A percentile compares a stretch with the other conserved stretches of the same genome.
These are phyloP conservation scores for Myopa tessellatipennis DNA, from an alignment of 2,888 invertebrate genomes.

Conservation along the genomic window DNA sequence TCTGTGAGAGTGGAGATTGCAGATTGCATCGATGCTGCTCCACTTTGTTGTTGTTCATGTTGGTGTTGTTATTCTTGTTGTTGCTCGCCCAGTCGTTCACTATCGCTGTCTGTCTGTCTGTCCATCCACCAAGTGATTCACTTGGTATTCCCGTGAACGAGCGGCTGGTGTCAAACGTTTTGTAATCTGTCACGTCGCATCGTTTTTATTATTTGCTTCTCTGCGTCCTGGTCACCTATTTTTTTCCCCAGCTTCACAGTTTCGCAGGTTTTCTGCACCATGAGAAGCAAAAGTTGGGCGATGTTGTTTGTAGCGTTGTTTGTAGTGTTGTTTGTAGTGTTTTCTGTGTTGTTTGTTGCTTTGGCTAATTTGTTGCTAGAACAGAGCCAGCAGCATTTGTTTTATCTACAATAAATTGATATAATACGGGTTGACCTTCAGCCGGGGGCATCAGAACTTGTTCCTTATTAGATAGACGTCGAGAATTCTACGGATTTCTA, in stretches of 20 bases:
- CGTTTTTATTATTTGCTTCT: slow-evolving; percentile 53
- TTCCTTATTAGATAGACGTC: not conserved
- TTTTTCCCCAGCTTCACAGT: slow-evolving; percentile 6
- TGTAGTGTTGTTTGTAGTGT: too few relatives aligned
- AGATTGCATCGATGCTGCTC: not conserved
- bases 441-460: slow-evolving; percentile 51
- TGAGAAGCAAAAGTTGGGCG: not conserved
- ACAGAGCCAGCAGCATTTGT: slow-evolving; percentile 24
- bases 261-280: not conserved
- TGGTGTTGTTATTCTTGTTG: not conserved
- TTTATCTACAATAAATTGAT: slow-evolving; percentile 57
- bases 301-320: not conserved
- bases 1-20: not conserved
- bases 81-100: not conserved
- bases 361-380: slow-evolving; percentile 18
- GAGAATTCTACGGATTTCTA: not conserved
- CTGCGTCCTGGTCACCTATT: slow-evolving; percentile 14
- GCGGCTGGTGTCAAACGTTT: slow-evolving; percentile 63
- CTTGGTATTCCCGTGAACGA: not conserved
- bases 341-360: not conserved
- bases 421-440: slow-evolving; percentile 60
- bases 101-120: not conserved
- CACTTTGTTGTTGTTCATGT: not conserved
- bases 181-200: slow-evolving; percentile 67
- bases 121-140: not conserved